phyloP scores from a whole-genome alignment of 2,113 vertebrate genomes.

The Oncorhynchus clarkii region DNA sequence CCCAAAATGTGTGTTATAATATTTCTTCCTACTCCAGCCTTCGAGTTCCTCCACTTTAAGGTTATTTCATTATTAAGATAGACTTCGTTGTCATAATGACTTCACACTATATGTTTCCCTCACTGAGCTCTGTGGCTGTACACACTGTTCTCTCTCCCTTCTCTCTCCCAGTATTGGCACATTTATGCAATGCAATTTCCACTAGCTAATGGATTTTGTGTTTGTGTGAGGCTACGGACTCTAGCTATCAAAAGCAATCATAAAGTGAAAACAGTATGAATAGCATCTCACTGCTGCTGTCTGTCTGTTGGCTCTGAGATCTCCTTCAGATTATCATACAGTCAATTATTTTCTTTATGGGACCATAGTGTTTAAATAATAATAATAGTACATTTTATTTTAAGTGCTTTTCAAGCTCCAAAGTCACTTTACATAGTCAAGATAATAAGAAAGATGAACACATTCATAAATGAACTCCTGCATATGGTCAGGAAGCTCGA shows the following conservation, averaged over 20 bases:
- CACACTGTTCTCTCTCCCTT: background rate
- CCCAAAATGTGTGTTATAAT: too few relatives aligned
- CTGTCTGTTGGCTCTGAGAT: background rate
- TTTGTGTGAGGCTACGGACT: conserved; percentile 5
- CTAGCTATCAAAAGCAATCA: conserved; percentile 29
- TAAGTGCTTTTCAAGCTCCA: too few relatives aligned
- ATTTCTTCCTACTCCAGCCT: too few relatives aligned
- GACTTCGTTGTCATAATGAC: background rate
- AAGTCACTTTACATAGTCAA: too few relatives aligned
- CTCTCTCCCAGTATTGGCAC: conserved; percentile 29
- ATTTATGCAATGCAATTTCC: conserved; percentile 38
- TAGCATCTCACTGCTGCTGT: conserved; percentile 18
- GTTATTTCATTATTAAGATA: background rate
- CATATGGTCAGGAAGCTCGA: too few relatives aligned
- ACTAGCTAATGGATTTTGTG: conserved; percentile 34
- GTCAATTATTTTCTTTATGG: too few relatives aligned
- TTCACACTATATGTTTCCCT: background rate
- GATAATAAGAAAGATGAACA: too few relatives aligned
- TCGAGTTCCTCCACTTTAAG: background rate
- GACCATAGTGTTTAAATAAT: too few relatives aligned
- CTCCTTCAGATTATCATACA: background rate
- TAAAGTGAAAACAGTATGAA: conserved; percentile 5
- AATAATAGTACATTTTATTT: too few relatives aligned
- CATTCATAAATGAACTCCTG: too few relatives aligned
- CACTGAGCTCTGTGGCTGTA: background rate